Percentiles rank a stretch among this genome's conserved stretches.
Evolutionary conservation across 2,797 vertebrate species (phyloP).

Genomic region (Setipinna tenuifilis): DNA sequence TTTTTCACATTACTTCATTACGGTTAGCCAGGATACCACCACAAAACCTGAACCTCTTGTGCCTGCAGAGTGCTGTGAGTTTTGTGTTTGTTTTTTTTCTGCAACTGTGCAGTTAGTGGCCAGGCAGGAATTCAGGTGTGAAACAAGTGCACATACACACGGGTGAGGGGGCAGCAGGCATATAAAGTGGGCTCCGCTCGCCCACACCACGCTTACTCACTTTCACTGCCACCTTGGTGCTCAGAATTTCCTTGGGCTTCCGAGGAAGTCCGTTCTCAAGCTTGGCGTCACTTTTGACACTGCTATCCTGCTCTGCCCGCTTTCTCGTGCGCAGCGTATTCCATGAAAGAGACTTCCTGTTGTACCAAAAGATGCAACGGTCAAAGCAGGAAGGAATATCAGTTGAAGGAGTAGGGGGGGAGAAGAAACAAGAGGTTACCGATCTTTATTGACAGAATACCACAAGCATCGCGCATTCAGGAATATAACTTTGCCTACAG

Average conservation of each 20-base stretch:
- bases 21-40: background rate
- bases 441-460: background rate
- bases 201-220: conserved; percentile 81
- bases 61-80: background rate
- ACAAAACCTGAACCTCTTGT: background rate
- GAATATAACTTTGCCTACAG: background rate
- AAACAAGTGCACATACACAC: conserved; percentile 10
- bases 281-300: conserved; percentile 82
- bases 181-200: conserved; percentile 23
- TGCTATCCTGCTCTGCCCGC: conserved; percentile 88
- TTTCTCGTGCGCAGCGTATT: conserved; percentile 98
- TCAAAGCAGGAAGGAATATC: conserved; percentile 77
- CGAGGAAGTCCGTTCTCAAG: conserved; percentile 79
- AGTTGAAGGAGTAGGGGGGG: background rate
- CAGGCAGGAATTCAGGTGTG: background rate
- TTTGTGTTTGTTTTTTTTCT: background rate
- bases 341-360: conserved; percentile 99
- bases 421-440: background rate
- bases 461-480: background rate
- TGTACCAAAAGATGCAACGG: conserved; percentile 87
- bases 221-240: conserved; percentile 89
- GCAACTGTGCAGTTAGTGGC: conserved; percentile 19
- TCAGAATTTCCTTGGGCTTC: conserved; percentile 90
- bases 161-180: conserved; percentile 37
- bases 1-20: background rate